These are phyloP conservation scores for Drosophila pseudoananassae DNA, from an alignment of 1,140 invertebrate genomes.

Conservation along the genomic window DNA sequence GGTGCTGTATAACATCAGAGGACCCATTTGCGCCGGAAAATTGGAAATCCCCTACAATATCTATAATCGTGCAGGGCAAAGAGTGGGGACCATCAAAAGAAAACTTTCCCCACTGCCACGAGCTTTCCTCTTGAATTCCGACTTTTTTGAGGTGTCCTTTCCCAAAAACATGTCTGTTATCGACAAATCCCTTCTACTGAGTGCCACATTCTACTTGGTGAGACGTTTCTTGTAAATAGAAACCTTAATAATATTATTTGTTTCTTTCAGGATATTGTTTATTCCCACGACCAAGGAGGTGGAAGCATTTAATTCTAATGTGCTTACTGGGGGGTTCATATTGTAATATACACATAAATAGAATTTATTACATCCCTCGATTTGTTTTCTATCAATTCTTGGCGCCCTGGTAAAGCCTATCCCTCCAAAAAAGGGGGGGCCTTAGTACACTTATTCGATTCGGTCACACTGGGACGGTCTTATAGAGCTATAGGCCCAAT, in stretches of 20 bases:
- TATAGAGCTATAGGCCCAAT: too few relatives aligned
- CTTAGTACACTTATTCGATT: too few relatives aligned
- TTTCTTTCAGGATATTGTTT: neutral
- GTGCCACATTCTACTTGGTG: neutral
- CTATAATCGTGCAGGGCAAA: neutral
- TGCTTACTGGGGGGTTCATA: too few relatives aligned
- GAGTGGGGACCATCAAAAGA: neutral
- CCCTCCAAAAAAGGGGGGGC: too few relatives aligned
- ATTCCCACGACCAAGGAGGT: too few relatives aligned
- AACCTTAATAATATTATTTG: neutral
- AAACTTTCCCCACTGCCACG: neutral
- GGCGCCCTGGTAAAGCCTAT: too few relatives aligned
- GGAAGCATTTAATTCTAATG: too few relatives aligned
- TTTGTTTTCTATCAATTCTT: too few relatives aligned
- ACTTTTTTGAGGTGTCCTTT: neutral
- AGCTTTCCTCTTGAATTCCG: too few relatives aligned
- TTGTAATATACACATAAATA: too few relatives aligned
- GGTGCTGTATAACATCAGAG: neutral
- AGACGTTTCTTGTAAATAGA: neutral
- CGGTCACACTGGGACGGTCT: too few relatives aligned
- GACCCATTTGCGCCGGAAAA: neutral
- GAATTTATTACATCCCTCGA: too few relatives aligned
- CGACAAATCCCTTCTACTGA: neutral
- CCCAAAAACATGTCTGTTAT: neutral
- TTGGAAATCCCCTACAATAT: neutral